These are phyloP conservation scores for Gambusia affinis DNA, from an alignment of 2,113 vertebrate genomes.

Conservation along the genomic window DNA sequence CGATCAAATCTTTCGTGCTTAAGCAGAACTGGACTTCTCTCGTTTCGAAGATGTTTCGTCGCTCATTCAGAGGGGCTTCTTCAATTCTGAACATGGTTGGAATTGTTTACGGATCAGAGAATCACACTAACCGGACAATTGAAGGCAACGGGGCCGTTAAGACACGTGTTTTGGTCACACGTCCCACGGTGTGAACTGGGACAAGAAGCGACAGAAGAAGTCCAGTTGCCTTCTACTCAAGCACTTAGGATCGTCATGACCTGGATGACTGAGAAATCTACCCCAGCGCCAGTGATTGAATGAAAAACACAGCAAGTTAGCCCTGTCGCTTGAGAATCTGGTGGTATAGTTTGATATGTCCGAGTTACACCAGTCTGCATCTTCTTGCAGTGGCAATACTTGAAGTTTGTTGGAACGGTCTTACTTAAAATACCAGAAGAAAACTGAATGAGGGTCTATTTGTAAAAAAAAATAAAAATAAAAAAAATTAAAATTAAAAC, in stretches of 20 bases:
- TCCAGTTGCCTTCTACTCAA: background rate
- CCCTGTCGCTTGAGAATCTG: constrained; percentile 40
- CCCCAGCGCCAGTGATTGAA: too few species aligned
- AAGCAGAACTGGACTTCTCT: background rate
- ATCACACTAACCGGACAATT: background rate
- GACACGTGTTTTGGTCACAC: background rate
- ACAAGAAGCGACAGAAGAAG: background rate
- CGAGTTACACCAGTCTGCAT: background rate
- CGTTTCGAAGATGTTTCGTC: background rate
- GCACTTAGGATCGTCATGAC: background rate
- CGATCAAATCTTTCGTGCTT: background rate
- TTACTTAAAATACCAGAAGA: background rate
- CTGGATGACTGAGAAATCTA: background rate
- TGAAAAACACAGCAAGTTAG: constrained; percentile 36
- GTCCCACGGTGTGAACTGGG: background rate
- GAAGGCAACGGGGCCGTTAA: background rate
- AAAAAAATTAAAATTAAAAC: background rate
- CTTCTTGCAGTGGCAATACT: background rate
- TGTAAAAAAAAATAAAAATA: background rate
- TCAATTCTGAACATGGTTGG: background rate
- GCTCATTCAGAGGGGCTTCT: background rate
- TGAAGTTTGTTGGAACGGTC: background rate
- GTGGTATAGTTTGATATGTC: constrained; percentile 26
- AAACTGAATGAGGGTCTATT: background rate
- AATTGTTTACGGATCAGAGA: background rate